These are phyloP conservation scores for Pogoniulus pusillus DNA, from an alignment of 2,797 vertebrate species.

Conservation along the genomic window DNA sequence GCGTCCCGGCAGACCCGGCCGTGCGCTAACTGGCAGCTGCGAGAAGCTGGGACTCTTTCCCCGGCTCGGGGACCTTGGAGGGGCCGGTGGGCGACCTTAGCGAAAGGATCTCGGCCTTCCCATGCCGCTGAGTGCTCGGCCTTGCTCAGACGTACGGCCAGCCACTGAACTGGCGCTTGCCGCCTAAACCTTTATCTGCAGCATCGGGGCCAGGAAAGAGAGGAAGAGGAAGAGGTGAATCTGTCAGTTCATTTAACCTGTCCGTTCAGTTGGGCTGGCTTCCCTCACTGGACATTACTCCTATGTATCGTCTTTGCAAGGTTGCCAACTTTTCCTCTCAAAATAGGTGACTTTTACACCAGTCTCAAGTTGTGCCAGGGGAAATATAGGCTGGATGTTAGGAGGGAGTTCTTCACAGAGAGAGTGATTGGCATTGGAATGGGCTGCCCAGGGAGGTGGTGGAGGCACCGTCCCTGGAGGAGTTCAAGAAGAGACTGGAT, in stretches of 20 bases:
- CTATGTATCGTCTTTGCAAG: accelerated
- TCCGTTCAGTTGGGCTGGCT: neutral
- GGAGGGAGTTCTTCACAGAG: too few relatives aligned
- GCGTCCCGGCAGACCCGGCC: too few relatives aligned
- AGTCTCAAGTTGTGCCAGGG: too few relatives aligned
- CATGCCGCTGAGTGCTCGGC: neutral
- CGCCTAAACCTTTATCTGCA: accelerated
- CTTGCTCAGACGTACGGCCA: accelerated
- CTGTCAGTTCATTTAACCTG: too few relatives aligned
- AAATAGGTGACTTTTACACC: neutral
- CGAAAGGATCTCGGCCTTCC: too few relatives aligned
- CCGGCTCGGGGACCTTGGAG: neutral
- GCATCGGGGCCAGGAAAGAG: neutral
- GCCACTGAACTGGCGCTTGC: accelerated
- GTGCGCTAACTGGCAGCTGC: neutral
- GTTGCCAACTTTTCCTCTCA: neutral
- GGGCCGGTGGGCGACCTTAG: neutral
- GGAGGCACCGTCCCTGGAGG: too few relatives aligned
- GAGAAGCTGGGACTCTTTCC: neutral
- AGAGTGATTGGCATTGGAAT: too few relatives aligned
- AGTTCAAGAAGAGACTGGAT: too few relatives aligned
- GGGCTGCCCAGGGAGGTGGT: too few relatives aligned
- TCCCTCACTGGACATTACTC: accelerated
- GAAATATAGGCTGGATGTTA: too few relatives aligned
- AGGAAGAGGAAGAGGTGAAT: too few relatives aligned